Evolutionary conservation across 2,797 vertebrate species (phyloP), one percentile per base, ranked within the genome.

Genomic region (Phoeniculus purpureus): DNA sequence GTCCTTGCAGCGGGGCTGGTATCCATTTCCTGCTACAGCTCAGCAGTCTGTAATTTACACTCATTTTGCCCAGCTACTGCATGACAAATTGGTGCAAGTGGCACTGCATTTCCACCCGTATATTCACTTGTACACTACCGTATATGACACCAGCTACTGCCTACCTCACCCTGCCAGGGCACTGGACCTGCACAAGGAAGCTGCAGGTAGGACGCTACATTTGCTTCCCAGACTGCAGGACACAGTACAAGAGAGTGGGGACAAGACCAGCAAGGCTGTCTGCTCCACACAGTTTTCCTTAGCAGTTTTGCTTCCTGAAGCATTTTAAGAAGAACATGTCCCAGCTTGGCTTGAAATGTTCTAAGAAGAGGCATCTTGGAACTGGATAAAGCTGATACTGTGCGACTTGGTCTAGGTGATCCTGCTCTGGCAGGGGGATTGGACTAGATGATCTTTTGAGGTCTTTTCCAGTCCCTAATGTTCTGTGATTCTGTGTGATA

Each of bases 11-110:
- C 52, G 77, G 60, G 34, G 45, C 80, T 80, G 78, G 65, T n/a
- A 89, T 67, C 86, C 45, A 77, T 82, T 89, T 93, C 87, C 91
- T 88, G 91, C 73, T 95, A 70, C 72, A 81, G 81, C 81, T 91
- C 78, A 67, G 74, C 78, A 93, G 56, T 73, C 91, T 96, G 61
- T 89, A 93, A 95, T 94, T 95, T 95, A 72, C 65, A 47, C 18
- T 75, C 67, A 76, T 81, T 89, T 80, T 87, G 86, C 87, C 78
- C 92, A 93, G 76, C 92, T 94, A 50, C 87, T 75, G 32, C 79
- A 62, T 93, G 81, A 88, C 88, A 95, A 93, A 96, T 90, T 87
- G 89, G 47, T 89, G 86, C 81, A 85, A 87, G 91, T 78, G 60
- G 73, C 62, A 27, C 70, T 64, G 76, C 88, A 87, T 95, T 94